These are phyloP conservation scores for Pseudomyrmex dendroicus DNA, from an alignment of 1,140 invertebrate species.

Conservation along the genomic window DNA sequence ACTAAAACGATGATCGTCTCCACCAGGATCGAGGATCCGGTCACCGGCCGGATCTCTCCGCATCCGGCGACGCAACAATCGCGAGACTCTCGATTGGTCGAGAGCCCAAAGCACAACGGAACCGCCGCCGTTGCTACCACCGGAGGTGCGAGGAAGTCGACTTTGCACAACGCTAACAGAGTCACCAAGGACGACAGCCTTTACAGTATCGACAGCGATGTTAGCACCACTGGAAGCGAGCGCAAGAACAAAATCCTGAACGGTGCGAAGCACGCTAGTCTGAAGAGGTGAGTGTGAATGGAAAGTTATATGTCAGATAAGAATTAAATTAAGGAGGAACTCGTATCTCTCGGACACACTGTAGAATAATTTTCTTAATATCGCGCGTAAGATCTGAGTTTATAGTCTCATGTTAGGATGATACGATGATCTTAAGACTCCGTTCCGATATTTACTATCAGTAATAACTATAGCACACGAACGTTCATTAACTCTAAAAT, in stretches of 20 bases:
- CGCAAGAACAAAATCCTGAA: constrained; percentile 82
- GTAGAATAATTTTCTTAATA: background rate
- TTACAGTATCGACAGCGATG: constrained; percentile 83
- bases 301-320: background rate
- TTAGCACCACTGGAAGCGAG: constrained; percentile 82
- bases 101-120: constrained; percentile 81
- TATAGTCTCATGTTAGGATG: background rate
- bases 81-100: constrained; percentile 49
- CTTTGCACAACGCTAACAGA: constrained; percentile 78
- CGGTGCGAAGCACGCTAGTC: constrained; percentile 85
- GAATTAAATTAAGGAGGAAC: no score
- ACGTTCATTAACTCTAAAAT: no score
- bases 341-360: background rate
- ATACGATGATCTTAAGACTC: no score
- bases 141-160: constrained; percentile 76
- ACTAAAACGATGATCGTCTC: constrained; percentile 75
- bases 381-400: background rate
- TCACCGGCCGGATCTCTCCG: constrained; percentile 60
- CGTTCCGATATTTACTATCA: no score
- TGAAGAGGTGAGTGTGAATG: constrained; percentile 84
- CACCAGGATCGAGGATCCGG: constrained; percentile 74
- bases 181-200: constrained; percentile 84
- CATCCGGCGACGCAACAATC: constrained; percentile 68
- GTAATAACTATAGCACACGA: no score
- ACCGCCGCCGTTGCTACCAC: constrained; percentile 45